These are phyloP conservation scores for Leucophora obtusa DNA, from an alignment of 2,888 invertebrate genomes.

Conservation along the genomic window DNA sequence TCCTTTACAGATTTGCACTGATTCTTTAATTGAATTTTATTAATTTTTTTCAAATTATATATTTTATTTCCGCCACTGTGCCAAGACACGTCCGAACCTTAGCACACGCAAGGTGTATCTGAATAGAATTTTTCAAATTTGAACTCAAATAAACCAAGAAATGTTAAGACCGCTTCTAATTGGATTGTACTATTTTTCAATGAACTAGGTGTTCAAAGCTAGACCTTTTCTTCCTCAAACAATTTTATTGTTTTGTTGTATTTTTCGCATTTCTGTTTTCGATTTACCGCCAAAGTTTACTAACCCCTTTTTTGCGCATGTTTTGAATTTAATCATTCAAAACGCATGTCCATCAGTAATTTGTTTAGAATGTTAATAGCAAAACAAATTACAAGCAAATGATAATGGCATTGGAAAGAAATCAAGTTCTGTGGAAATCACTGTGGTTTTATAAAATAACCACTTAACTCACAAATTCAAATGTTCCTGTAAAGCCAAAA, in stretches of 20 bases:
- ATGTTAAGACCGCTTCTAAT: conserved; percentile 70
- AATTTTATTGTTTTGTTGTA: conserved; percentile 30
- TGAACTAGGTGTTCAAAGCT: conserved; percentile 65
- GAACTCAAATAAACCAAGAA: conserved; percentile 60
- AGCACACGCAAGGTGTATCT: conserved; percentile 76
- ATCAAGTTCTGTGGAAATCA: too few relatives aligned
- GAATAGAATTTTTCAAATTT: conserved; percentile 63
- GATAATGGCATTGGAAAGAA: conserved; percentile 52
- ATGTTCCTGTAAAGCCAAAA: too few relatives aligned
- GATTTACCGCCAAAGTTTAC: conserved; percentile 58
- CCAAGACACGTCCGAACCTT: conserved; percentile 77
- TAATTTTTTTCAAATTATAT: conserved; percentile 21
- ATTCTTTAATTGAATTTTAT: conserved; percentile 24
- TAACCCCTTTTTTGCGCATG: conserved; percentile 55
- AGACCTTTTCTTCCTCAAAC: conserved; percentile 54
- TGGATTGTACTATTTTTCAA: conserved; percentile 76
- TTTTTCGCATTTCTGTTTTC: conserved; percentile 51
- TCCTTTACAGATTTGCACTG: conserved; percentile 36
- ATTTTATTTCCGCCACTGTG: conserved; percentile 62
- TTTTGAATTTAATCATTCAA: neutral
- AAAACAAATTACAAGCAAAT: conserved; percentile 36
- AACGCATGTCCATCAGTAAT: conserved; percentile 36
- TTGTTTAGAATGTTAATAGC: conserved; percentile 51
- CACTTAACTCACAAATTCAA: too few relatives aligned
- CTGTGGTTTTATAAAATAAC: too few relatives aligned